These are phyloP conservation scores for Nyleta sp. DNA, from an alignment of 2,888 invertebrate genomes.

Conservation along the genomic window DNA sequence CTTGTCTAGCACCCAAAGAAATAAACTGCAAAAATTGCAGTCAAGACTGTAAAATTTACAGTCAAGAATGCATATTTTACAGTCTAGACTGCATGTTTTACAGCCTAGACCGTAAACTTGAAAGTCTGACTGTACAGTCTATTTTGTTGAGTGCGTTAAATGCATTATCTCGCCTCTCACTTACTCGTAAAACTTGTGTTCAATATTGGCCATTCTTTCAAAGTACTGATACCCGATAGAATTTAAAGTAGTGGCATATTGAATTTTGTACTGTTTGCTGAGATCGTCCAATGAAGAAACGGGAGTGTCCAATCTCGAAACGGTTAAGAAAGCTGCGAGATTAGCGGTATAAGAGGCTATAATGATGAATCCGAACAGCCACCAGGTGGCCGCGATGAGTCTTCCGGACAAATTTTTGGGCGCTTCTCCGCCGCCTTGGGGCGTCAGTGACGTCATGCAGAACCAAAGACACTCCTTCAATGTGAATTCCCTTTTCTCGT, in stretches of 20 bases:
- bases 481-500: conserved; percentile 96
- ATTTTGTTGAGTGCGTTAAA: no score
- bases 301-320: conserved; percentile 95
- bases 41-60: no score
- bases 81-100: no score
- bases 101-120: no score
- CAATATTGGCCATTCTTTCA: conserved; percentile 97
- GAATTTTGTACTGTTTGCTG: conserved; percentile 97
- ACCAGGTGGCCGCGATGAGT: conserved; percentile 98
- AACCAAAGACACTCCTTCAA: conserved; percentile 99
- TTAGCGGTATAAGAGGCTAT: conserved; percentile 99
- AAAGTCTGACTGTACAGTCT: no score
- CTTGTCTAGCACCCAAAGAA: no score
- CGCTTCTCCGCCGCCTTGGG: conserved; percentile 97
- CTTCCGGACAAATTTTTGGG: conserved; percentile 98
- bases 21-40: no score
- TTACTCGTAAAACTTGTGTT: conserved; percentile 96
- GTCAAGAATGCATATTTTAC: no score
- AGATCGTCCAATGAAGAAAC: conserved; percentile 97
- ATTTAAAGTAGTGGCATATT: conserved; percentile 95
- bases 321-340: conserved; percentile 97
- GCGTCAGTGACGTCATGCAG: conserved; percentile 99
- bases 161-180: no score
- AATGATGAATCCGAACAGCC: conserved; percentile 99
- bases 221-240: conserved; percentile 97